These are phyloP conservation scores for Columba guinea DNA, from an alignment of 2,797 vertebrate species.

Conservation along the genomic window DNA sequence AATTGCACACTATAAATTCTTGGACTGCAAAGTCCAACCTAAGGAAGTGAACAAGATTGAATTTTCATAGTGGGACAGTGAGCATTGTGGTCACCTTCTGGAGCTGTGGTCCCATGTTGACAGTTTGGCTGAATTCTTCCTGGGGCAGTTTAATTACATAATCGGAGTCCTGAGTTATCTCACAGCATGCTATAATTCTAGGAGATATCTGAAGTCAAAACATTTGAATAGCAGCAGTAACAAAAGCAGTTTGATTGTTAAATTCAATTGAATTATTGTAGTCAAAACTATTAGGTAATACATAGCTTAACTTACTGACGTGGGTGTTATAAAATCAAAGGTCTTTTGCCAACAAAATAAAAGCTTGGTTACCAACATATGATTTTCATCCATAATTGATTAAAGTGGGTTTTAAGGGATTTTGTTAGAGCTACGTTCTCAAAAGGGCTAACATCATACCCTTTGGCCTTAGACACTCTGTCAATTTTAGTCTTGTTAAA, in stretches of 20 bases:
- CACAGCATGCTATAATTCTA: not conserved
- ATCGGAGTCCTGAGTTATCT: not conserved
- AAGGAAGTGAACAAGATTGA: not conserved
- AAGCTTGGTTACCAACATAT: not conserved
- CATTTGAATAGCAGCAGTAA: not conserved
- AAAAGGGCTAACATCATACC: not conserved
- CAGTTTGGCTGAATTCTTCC: not conserved
- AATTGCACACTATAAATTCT: not conserved
- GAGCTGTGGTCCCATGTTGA: not conserved
- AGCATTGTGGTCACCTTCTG: not conserved
- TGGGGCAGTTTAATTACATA: not conserved
- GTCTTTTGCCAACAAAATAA: not conserved
- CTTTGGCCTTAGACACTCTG: not conserved
- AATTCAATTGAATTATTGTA: not conserved
- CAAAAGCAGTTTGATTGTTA: not conserved
- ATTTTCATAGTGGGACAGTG: not conserved
- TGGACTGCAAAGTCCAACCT: not conserved
- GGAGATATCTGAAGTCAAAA: not conserved
- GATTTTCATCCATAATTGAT: not conserved
- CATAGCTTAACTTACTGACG: not conserved
- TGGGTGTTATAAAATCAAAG: not conserved
- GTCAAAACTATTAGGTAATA: not conserved
- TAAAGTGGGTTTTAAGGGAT: fast-evolving
- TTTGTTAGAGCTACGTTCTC: not conserved
- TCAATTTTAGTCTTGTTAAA: not conserved